Percentiles rank a stretch among this genome's conserved stretches.
Conservation (phyloP, 2,888 invertebrate species). For the Oeneis ivallda region DNA sequence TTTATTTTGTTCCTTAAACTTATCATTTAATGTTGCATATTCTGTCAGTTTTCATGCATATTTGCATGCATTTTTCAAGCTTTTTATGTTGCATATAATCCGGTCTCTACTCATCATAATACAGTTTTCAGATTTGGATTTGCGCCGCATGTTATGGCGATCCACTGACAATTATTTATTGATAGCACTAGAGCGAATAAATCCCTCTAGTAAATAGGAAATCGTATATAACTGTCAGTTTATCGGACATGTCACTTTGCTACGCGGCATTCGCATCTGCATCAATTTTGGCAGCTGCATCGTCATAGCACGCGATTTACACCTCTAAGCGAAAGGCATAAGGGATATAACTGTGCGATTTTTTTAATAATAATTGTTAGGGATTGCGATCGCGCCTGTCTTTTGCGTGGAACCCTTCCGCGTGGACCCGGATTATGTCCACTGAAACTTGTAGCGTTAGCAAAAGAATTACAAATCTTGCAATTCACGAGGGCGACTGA, state of each 20-base stretch:
- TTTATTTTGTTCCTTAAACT: too few relatives aligned
- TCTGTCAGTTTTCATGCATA: too few relatives aligned
- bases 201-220: conserved; percentile 51
- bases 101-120: background rate
- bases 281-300: conserved; percentile 43
- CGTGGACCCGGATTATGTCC: conserved; percentile 61
- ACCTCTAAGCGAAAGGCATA: conserved; percentile 13
- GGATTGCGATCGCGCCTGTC: conserved; percentile 62
- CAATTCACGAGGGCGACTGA: too few relatives aligned
- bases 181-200: conserved; percentile 4
- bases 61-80: too few relatives aligned
- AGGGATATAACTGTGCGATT: conserved; percentile 16
- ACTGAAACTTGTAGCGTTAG: conserved; percentile 46
- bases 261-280: conserved; percentile 49
- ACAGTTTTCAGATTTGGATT: background rate
- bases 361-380: conserved; percentile 41
- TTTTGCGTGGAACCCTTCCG: conserved; percentile 70
- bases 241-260: conserved; percentile 42
- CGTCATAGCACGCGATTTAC: conserved; percentile 15
- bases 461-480: conserved; percentile 51
- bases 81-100: too few relatives aligned
- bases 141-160: background rate
- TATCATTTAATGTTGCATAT: too few relatives aligned
- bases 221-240: conserved; percentile 50
- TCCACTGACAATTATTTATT: background rate